phyloP scores from a whole-genome alignment of 2,797 vertebrate genomes.

The Dendrocincla fuliginosa region DNA sequence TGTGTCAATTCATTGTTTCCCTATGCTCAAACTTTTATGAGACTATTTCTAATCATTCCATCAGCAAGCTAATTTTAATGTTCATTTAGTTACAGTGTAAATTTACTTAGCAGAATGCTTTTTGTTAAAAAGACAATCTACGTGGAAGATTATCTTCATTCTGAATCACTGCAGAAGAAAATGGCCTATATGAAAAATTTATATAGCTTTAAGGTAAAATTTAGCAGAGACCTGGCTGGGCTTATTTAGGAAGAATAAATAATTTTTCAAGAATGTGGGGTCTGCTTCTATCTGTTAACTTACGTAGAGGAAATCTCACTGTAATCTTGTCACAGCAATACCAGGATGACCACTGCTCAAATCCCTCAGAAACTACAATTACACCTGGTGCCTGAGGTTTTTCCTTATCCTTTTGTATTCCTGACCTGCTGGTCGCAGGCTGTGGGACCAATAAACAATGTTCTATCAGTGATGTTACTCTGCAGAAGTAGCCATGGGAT shows the following conservation, averaged over 20 bases:
- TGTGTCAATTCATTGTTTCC: background rate
- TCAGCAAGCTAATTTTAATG: background rate
- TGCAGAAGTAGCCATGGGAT: background rate
- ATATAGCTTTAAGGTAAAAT: background rate
- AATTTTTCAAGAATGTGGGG: background rate
- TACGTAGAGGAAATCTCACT: background rate
- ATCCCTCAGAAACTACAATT: background rate
- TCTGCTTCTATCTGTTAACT: background rate
- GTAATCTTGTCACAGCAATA: background rate
- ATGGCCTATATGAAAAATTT: background rate
- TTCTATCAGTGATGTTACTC: accelerated
- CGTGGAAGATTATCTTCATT: background rate
- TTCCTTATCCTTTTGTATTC: background rate
- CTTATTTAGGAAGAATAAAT: background rate
- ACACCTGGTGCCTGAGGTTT: background rate
- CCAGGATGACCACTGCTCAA: background rate
- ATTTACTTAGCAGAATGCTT: background rate
- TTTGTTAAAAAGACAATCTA: background rate
- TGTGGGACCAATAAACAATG: background rate
- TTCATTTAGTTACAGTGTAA: background rate
- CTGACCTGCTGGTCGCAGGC: background rate
- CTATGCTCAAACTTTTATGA: constrained; percentile 27
- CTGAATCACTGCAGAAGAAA: background rate
- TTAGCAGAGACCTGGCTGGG: background rate
- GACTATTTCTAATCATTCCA: background rate